These are phyloP conservation scores for Spermophilus dauricus DNA, from an alignment of 2,113 vertebrate species.

Conservation along the genomic window DNA sequence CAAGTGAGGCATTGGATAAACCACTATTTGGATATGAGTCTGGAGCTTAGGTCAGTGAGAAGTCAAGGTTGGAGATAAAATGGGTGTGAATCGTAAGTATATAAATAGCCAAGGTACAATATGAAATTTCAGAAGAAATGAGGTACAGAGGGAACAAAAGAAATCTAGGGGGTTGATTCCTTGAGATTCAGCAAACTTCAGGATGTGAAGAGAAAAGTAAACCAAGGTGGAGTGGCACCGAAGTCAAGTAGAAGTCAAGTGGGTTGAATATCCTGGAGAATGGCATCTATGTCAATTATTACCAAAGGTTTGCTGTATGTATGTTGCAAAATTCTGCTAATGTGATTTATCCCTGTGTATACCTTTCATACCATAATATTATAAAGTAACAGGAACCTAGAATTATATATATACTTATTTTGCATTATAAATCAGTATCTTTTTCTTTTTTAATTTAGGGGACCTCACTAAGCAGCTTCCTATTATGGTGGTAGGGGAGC, in stretches of 20 bases:
- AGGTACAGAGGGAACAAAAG: neutral
- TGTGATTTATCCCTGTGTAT: neutral
- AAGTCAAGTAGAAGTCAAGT: neutral
- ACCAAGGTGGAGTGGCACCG: too few relatives aligned
- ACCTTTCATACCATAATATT: neutral
- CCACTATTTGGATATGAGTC: neutral
- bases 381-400: slow-evolving; percentile 40
- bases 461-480: slow-evolving; percentile 98
- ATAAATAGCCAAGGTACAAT: neutral
- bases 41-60: neutral
- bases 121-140: neutral
- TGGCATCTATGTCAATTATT: neutral
- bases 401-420: neutral
- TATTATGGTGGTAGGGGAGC: slow-evolving; percentile 95
- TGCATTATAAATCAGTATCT: slow-evolving; percentile 15
- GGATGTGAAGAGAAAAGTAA: slow-evolving; percentile 13
- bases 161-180: neutral
- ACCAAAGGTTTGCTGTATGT: neutral
- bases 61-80: slow-evolving; percentile 17
- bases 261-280: neutral
- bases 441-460: slow-evolving; percentile 87
- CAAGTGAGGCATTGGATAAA: neutral
- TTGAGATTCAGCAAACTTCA: neutral
- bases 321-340: neutral
- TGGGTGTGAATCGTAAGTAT: neutral